Evolutionary conservation across 2,888 invertebrate genomes (phyloP).

Genomic region (Halocaridina rubra): DNA sequence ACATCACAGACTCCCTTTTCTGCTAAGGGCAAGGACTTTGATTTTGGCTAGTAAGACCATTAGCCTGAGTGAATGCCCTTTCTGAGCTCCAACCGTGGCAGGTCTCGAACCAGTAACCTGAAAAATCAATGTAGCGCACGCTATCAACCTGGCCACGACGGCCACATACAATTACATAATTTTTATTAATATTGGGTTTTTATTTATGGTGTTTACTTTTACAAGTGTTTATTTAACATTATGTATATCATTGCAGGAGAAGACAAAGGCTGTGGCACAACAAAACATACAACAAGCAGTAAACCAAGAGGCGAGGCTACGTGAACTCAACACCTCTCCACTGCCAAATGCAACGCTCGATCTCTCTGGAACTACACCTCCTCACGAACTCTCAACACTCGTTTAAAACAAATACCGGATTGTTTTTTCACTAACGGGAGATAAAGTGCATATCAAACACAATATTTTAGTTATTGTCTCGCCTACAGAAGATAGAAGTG

Average conservation of each 20-base stretch:
- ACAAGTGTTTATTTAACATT: neutral
- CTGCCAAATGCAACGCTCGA: slow-evolving; percentile 57
- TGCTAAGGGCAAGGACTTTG: no score
- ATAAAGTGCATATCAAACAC: no score
- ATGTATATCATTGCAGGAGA: slow-evolving; percentile 32
- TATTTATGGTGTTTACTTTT: neutral
- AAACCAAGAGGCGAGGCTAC: slow-evolving; percentile 37
- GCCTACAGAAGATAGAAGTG: no score
- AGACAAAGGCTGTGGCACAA: slow-evolving; percentile 46
- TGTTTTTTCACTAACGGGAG: neutral
- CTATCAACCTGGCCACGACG: neutral
- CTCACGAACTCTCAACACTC: slow-evolving; percentile 65
- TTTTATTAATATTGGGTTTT: neutral
- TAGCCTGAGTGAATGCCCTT: no score
- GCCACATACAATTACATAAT: neutral
- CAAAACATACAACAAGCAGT: slow-evolving; percentile 57
- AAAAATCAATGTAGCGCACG: no score
- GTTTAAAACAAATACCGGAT: neutral
- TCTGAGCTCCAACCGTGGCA: no score
- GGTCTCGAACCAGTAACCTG: no score
- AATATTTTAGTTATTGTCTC: no score
- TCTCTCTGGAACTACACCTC: slow-evolving; percentile 67
- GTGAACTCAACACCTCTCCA: slow-evolving; percentile 40
- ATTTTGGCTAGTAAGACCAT: no score
- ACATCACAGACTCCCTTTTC: no score